Evolutionary conservation across 2,113 vertebrate species (phyloP), one percentile per base, ranked within the genome.

Genomic region (Okapia johnstoni): DNA sequence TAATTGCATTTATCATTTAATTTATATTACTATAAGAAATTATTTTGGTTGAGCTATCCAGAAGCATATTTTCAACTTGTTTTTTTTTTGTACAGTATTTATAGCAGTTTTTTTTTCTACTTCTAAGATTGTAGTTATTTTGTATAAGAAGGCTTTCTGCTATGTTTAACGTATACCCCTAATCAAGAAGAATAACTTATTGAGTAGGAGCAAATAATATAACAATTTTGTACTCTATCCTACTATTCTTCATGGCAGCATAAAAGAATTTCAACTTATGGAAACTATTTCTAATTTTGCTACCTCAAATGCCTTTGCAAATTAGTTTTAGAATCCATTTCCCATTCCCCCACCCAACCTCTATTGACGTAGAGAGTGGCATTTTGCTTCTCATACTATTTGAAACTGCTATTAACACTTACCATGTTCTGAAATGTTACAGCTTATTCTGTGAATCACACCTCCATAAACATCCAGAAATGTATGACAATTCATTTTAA

Each of bases 391-490:
- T 55, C 13, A 83, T 83, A 55, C n/a, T 87, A 46, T 43, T 70
- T 90, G 40, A 93, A 80, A 54, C 17, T 88, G 50, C 48, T 90
- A 40, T 55, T 48, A 94, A 93, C 57, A 80, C 52, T 57, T 90
- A 90, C 0, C 85, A 92, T 88, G 23, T 70, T 96, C 50, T 97
- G 92, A 93, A 81, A 94, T 46, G 6, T 33, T 97, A 70, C 11
- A 85, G 15, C 43, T 90, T 94, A 23, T 93, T 85, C 48, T 94
- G 36, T 96, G 77, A 89, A 77, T 97, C 43, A 89, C 50, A 91
- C 33, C 36, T 93, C 9, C 21, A 94, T 61, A 55, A 94, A 90
- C 50, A 94, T 88, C 48, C 40, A 93, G 40, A 81, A 97, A 79
- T 36, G n/a, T 2, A 54, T 50, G 14, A 85, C 90, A 80, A 73